Base-by-base conservation (phyloP, 2,888 invertebrate species). In the Mantis religiosa region DNA sequence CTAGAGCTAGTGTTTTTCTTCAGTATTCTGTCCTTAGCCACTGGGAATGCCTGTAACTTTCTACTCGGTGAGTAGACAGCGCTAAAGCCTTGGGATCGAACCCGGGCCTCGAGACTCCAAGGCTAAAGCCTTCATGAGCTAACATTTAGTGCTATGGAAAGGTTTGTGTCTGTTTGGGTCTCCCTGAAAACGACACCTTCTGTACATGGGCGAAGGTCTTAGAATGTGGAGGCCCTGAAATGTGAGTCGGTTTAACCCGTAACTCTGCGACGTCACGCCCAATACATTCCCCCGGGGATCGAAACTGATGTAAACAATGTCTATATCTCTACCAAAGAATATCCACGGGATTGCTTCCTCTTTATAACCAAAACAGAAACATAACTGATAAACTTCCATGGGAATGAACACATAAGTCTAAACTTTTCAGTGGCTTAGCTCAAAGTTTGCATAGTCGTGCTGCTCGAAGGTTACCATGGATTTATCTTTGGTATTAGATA, bases 101-200 rank as follows among this genome's bases (percentile, higher is more conserved):
- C 54, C 85, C 85, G 85, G 85, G 27, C 85, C 85, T n/a, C 54
- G 54, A 85, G 47, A 6, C 41, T 54, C 27, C 85, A 85, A 85
- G 85, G 85, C 41, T 85, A 6, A 83, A 28, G 54, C 85, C 85
- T 85, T 85, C 85, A 41, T 27, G 7, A 34, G 47, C 12, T 28
- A 85, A 85, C 85, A 54, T 85, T 85, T 47, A 85, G 41, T 85
- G 28, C 47, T 85, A 85, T 47, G 14, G 85, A 85, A 85, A 85
- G 85, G 85, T 85, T 54, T 41, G 28, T 27, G 47, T 28, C 54
- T 71, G 54, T 71, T 71, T 71, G 54, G 54, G 54, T 71, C 54
- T 71, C 54, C 54, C 54, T 71, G 54, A 71, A 71, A 71, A 71
- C 54, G 54, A 71, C 54, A 71, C 54, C 54, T 71, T 71, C 54